Evolutionary conservation across 2,797 vertebrate genomes (phyloP).

Genomic region (Tarsius wallacei): DNA sequence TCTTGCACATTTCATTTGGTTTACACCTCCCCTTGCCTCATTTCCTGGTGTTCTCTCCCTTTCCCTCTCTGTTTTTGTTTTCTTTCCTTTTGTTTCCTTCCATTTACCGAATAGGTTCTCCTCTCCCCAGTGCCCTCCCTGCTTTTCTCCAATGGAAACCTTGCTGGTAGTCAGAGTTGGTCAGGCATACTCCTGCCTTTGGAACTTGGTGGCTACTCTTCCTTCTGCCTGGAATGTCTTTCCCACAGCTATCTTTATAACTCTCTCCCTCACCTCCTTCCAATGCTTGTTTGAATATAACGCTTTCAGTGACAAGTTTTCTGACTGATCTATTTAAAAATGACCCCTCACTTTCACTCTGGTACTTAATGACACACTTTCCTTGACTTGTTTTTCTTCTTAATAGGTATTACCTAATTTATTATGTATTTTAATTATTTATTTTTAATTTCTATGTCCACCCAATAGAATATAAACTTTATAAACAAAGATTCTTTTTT

Average conservation of each 20-base stretch:
- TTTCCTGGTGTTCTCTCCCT: background rate
- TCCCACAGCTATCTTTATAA: background rate
- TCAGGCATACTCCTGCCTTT: background rate
- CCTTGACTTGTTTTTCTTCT: background rate
- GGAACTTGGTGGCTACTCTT: background rate
- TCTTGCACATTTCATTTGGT: background rate
- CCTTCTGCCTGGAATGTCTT: background rate
- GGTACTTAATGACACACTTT: background rate
- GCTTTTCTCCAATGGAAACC: background rate
- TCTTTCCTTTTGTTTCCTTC: no score
- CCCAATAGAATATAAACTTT: background rate
- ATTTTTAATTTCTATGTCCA: background rate
- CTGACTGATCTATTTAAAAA: background rate
- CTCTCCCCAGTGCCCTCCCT: background rate
- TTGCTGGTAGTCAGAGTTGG: background rate
- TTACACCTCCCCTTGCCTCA: background rate
- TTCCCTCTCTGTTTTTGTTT: background rate
- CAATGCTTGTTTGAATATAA: background rate
- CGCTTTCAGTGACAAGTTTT: background rate
- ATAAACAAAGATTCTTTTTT: background rate
- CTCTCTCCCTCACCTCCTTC: background rate
- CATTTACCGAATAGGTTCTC: no score
- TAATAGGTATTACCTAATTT: background rate
- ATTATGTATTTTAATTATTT: background rate
- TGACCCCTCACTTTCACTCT: background rate